Percentiles rank a stretch among this genome's conserved stretches.
Evolutionary conservation across 2,888 invertebrate genomes (phyloP).

Genomic region (Xanthorhoe designata): DNA sequence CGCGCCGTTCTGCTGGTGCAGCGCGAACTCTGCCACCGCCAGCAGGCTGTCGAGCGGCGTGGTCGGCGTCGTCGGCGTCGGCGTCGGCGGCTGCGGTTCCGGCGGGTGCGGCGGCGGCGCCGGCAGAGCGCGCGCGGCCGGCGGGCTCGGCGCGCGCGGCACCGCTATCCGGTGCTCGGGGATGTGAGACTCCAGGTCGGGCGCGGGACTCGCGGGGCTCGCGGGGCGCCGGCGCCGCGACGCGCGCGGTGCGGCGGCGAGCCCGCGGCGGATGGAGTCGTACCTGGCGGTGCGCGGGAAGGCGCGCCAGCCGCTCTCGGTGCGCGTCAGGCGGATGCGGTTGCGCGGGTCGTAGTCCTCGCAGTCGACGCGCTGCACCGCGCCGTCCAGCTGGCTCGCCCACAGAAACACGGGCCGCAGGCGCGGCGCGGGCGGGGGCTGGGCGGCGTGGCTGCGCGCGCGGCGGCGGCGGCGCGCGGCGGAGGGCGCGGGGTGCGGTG

Average conservation of each 20-base stretch:
- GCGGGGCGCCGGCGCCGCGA: slow-evolving; percentile 48
- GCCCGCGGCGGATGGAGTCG: slow-evolving; percentile 74
- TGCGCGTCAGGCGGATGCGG: slow-evolving; percentile 93
- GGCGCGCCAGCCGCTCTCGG: slow-evolving; percentile 92
- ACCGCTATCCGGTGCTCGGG: slow-evolving; percentile 87
- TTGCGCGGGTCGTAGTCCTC: slow-evolving; percentile 95
- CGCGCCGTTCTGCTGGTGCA: slow-evolving; percentile 84
- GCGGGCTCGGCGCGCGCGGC: slow-evolving; percentile 62
- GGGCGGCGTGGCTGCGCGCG: slow-evolving; percentile 71
- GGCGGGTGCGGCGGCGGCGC: slow-evolving; percentile 54
- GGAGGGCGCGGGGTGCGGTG: slow-evolving; percentile 62
- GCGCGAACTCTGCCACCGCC: slow-evolving; percentile 88
- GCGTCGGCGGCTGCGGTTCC: slow-evolving; percentile 43
- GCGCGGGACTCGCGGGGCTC: slow-evolving; percentile 52
- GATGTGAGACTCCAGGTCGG: slow-evolving; percentile 87
- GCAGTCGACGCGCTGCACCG: slow-evolving; percentile 93
- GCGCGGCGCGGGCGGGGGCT: slow-evolving; percentile 77
- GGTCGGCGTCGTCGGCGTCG: slow-evolving; percentile 58
- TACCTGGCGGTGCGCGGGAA: slow-evolving; percentile 91
- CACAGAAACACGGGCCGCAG: slow-evolving; percentile 94
- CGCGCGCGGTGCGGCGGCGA: slow-evolving; percentile 39
- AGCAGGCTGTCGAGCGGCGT: slow-evolving; percentile 87
- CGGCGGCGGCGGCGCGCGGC: slow-evolving; percentile 73
- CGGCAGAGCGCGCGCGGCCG: slow-evolving; percentile 64
- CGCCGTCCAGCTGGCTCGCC: slow-evolving; percentile 92